These are phyloP conservation scores for Pararge aegeria DNA, from an alignment of 1,140 invertebrate genomes.

Conservation along the genomic window DNA sequence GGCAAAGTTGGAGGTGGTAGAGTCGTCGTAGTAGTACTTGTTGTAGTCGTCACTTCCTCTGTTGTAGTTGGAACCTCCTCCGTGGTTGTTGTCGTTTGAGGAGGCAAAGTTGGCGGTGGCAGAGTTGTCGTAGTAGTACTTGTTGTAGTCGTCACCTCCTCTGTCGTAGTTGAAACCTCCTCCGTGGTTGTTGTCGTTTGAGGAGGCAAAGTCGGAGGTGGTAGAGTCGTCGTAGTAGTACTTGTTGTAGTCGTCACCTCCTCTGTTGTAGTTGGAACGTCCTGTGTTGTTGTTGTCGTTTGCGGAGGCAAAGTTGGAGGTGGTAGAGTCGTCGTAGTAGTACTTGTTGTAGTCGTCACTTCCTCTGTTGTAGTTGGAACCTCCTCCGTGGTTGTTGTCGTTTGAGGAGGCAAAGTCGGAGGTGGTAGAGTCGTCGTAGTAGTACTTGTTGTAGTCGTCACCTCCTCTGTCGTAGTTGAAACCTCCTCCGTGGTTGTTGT, in stretches of 20 bases:
- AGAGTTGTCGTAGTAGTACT: background rate
- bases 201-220: background rate
- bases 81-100: background rate
- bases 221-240: background rate
- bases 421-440: constrained; percentile 9
- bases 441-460: background rate
- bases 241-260: background rate
- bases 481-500: background rate
- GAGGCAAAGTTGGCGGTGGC: background rate
- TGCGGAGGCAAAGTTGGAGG: background rate
- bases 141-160: background rate
- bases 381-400: background rate
- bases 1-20: background rate
- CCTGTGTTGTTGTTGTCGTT: constrained; percentile 7
- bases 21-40: constrained; percentile 16
- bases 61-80: background rate
- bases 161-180: background rate
- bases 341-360: constrained; percentile 10
- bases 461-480: background rate
- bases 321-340: background rate
- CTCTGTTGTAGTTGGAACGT: background rate
- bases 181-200: background rate
- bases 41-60: constrained; percentile 7
- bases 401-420: background rate
- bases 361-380: background rate